Evolutionary conservation across 2,113 vertebrate genomes (phyloP), one percentile per base, ranked within the genome.

Genomic region (Guaruba guarouba): DNA sequence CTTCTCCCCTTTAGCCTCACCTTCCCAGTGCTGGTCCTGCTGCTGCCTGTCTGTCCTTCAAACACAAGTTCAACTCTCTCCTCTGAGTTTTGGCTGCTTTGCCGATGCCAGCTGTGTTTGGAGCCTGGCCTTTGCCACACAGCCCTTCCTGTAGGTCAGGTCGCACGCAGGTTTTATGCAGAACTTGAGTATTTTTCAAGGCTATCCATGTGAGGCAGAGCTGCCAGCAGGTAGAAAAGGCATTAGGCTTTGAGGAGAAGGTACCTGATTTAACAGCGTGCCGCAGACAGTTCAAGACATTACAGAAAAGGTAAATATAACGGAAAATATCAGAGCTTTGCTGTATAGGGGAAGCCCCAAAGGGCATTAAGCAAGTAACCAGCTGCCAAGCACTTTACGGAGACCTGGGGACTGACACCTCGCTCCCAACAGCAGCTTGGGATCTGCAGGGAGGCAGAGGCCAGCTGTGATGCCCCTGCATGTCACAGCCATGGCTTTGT

Each of bases 251-350:
- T 35, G 31, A 64, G 82, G 48, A 27, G 43, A 17, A 39, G 20
- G 22, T 37, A 17, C 57, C 46, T 10, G 52, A 3, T 7, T 9
- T 7, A 49, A 2, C 80, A 48, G 1, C 2, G 0, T 1, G n/a
- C 2, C 27, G 1, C 3, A n/a, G 46, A 57, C 55, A 49, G 66
- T 52, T 51, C 25, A 2, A 16, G 48, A 35, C 35, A 0, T 2
- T 24, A 13, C n/a, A 80, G n/a, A 62, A 29, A 27, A 43, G 31
- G 67, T 1, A 2, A 37, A 54, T 79, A 33, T 2, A 28, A 23
- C 13, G 76, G n/a, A 35, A 66, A 79, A 48, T 4, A 7, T 0
- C 67, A 41, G 22, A 46, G 20, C 78, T 86, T 20, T 37, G 52
- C 75, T 28, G 10, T 2, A 0, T 0, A 3, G 4, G 44, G 24